Evolutionary conservation across 2,888 invertebrate genomes (phyloP).

Genomic region (Antheraea yamamai): DNA sequence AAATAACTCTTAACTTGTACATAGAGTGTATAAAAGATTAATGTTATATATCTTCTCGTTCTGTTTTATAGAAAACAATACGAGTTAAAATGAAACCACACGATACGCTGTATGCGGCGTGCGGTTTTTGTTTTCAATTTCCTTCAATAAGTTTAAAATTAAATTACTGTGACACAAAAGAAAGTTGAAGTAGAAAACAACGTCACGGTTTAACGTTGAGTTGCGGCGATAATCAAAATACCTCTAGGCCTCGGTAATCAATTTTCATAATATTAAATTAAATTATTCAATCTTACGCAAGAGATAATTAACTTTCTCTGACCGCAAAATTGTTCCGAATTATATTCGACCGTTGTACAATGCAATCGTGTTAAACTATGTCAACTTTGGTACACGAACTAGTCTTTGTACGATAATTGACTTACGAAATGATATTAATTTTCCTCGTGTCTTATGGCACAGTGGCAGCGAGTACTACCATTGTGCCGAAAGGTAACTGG

Average conservation of each 20-base stretch:
- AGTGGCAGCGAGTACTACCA: too few relatives aligned
- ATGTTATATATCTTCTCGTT: background rate
- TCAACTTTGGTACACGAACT: background rate
- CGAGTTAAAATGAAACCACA: background rate
- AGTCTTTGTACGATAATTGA: background rate
- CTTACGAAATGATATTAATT: background rate
- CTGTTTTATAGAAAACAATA: background rate
- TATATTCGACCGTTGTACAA: background rate
- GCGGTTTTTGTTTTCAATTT: background rate
- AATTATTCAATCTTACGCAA: slow-evolving; percentile 15
- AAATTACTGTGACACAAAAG: background rate
- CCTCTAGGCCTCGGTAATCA: background rate
- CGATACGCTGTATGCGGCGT: background rate
- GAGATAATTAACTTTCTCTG: slow-evolving; percentile 13
- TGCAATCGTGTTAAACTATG: background rate
- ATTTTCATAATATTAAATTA: slow-evolving; percentile 1
- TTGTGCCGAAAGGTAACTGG: too few relatives aligned
- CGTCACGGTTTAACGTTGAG: background rate
- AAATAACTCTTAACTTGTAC: too few relatives aligned
- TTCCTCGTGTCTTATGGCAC: background rate
- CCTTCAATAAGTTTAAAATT: background rate
- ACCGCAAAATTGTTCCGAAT: background rate
- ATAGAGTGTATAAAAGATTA: too few relatives aligned
- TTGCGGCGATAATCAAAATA: background rate
- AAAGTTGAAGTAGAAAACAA: background rate